Evolutionary conservation across 1,140 invertebrate species (phyloP), one percentile per base, ranked within the genome.

Genomic region (Druon quercuslanigerum): DNA sequence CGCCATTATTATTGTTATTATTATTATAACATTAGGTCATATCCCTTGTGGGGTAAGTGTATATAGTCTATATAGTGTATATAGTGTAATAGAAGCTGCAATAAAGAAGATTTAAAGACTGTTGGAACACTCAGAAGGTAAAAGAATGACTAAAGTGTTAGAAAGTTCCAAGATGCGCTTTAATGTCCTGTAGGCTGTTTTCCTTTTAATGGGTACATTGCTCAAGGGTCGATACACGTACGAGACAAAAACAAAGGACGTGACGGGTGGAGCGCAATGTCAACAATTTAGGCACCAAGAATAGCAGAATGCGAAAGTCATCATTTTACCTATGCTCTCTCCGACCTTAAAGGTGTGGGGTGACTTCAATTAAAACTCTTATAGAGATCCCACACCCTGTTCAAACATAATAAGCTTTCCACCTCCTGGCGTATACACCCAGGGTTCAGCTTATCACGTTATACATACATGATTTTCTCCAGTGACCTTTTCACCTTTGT

Each of bases 301-400:
- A 87, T 89, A 89, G 82, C 84, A 78, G 56, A 76, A 80, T 70
- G 82, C 70, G 76, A 82, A 80, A 86, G 33, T 84, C 82, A 78
- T 83, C 81, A 77, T 50, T 77, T 73, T 77, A 70, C 78, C 74
- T 25, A 71, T 75, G 77, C 76, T 73, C 80, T 80, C 14, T 73
- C 72, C 78, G 85, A 79, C 80, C 84, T 83, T 83, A 82, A 83
- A 86, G 85, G 83, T 82, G 82, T 79, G 84, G 80, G 83, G 81
- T 79, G 83, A 66, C 82, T 88, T 88, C 86, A 87, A 89, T 89
- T 88, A 90, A 86, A 87, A 80, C 85, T 87, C 85, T 88, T 87
- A 86, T 83, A 72, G 56, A 83, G 81, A 84, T 81, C 81, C 85
- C 87, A 85, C 88, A 81, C 87, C 87, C 83, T 87, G 78, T 80